Base-by-base conservation (phyloP, 2,888 invertebrate genomes). In the Brachypterus glaber region DNA sequence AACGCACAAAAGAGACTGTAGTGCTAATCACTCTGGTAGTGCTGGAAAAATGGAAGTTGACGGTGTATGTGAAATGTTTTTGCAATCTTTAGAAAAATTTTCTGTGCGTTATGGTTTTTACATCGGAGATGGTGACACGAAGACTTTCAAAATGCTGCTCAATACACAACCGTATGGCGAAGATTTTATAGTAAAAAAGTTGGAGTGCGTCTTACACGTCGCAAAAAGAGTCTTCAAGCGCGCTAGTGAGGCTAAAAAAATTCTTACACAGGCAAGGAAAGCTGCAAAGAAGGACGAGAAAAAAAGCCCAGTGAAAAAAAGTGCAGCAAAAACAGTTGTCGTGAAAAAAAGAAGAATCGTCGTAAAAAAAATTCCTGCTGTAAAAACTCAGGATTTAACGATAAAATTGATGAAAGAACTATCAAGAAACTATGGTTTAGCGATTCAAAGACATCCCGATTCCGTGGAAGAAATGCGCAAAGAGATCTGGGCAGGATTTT, bases 51-150 rank as follows among this genome's bases (percentile, higher is more conserved):
- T n/a, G n/a, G n/a, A n/a, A n/a, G n/a, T n/a, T n/a, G n/a, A n/a
- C n/a, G n/a, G n/a, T n/a, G n/a, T n/a, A n/a, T n/a, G n/a, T n/a
- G n/a, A n/a, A n/a, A n/a, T n/a, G 34, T 26, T 8, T 27, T n/a
- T n/a, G n/a, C n/a, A n/a, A n/a, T n/a, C n/a, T n/a, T n/a, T n/a
- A n/a, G n/a, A n/a, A n/a, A n/a, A 24, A 30, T 34, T 25, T 35
- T 37, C 27, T 9, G 40, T 38, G 15, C 37, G 27, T 26, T 49
- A 46, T 25, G 26, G 2, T 7, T 43, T 43, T 35, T 49, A 45
- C 30, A 46, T 49, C 26, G 48, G 46, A n/a, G 46, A 46, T 27
- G 47, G 44, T 14, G 47, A 47, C 26, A 35, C 41, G 9, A 48
- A 48, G 43, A 50, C 48, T 8, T 47, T 35, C 29, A 35, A 35